Evolutionary conservation across 2,797 vertebrate species (phyloP).

Genomic region (Poecilia velifera): DNA sequence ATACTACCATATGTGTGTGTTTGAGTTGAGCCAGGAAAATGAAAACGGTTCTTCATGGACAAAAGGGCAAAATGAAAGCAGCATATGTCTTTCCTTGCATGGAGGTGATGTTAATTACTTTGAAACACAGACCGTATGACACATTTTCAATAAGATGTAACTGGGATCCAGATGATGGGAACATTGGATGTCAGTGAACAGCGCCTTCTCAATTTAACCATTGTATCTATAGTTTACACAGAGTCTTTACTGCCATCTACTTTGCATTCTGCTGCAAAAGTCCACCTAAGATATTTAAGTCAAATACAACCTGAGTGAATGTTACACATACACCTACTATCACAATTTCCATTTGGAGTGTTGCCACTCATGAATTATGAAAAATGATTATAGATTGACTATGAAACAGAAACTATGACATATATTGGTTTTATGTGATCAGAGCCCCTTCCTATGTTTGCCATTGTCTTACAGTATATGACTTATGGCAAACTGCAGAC

Average conservation of each 20-base stretch:
- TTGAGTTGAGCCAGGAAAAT: neutral
- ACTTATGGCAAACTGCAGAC: neutral
- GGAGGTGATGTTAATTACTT: conserved; percentile 16
- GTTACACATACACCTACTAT: neutral
- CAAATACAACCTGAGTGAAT: neutral
- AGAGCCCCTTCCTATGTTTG: neutral
- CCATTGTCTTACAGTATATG: neutral
- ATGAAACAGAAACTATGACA: neutral
- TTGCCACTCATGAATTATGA: neutral
- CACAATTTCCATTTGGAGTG: neutral
- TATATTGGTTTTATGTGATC: neutral
- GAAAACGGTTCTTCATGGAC: neutral
- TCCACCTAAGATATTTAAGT: conserved; percentile 19
- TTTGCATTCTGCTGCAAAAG: conserved; percentile 17
- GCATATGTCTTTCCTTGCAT: conserved; percentile 20
- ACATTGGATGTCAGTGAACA: conserved; percentile 26
- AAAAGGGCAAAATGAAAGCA: conserved; percentile 15
- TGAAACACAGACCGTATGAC: conserved; percentile 6
- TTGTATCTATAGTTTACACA: conserved; percentile 9
- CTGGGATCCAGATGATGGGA: conserved; percentile 1
- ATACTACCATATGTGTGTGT: conserved; percentile 1
- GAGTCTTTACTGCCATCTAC: neutral
- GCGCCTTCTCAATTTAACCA: neutral
- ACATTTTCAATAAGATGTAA: conserved; percentile 11
- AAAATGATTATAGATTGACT: neutral